These are phyloP conservation scores for Ceratoteleas bidentatus DNA, from an alignment of 1,140 invertebrate species.

Conservation along the genomic window DNA sequence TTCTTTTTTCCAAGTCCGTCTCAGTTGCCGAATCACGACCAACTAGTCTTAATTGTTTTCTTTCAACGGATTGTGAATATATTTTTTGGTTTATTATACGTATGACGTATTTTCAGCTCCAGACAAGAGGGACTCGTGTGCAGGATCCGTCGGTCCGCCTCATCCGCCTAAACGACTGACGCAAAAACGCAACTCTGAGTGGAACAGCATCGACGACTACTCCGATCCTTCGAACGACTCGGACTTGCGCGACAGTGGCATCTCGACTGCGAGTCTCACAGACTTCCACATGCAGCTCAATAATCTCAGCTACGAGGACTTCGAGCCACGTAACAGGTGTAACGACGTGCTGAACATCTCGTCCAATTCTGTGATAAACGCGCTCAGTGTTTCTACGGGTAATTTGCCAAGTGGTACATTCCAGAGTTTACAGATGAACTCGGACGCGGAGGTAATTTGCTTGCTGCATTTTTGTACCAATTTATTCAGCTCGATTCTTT, in stretches of 20 bases:
- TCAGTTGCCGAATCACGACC: neutral
- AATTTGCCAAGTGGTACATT: conserved; percentile 75
- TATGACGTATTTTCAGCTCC: conserved; percentile 77
- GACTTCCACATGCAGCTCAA: conserved; percentile 81
- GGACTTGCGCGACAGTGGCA: conserved; percentile 82
- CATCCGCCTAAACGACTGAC: conserved; percentile 83
- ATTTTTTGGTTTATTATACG: neutral
- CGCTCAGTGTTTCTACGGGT: conserved; percentile 74
- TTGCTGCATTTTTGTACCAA: neutral
- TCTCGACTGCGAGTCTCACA: conserved; percentile 81
- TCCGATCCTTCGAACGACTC: conserved; percentile 72
- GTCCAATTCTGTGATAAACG: conserved; percentile 77
- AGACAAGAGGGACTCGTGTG: conserved; percentile 81
- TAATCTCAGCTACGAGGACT: conserved; percentile 83
- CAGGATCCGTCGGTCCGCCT: conserved; percentile 79
- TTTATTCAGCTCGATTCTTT: no score
- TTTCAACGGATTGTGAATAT: no score
- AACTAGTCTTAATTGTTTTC: no score
- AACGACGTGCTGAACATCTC: conserved; percentile 81
- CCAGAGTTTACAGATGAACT: conserved; percentile 78
- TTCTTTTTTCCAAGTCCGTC: neutral
- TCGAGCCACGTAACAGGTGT: conserved; percentile 79
- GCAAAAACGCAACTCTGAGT: conserved; percentile 80
- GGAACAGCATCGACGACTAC: conserved; percentile 77
- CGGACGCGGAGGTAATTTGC: conserved; percentile 71